Conservation (phyloP, 1,140 invertebrate genomes). For the Tetramorium simillimum region DNA sequence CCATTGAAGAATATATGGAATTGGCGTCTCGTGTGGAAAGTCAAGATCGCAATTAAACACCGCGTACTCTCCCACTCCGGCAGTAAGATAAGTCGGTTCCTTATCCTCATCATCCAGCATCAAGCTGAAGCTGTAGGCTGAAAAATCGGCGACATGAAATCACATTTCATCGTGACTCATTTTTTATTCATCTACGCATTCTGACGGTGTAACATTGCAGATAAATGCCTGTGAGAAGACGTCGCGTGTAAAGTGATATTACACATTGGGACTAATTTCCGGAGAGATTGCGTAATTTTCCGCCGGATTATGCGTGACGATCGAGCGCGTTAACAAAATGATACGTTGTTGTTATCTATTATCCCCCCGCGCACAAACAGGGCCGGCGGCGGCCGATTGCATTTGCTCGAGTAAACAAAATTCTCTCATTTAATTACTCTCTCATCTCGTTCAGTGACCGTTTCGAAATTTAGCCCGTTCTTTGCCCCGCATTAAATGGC, state of each 20-base stretch:
- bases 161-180: background rate
- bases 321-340: constrained; percentile 57
- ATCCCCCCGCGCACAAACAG: background rate
- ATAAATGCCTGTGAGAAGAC: constrained; percentile 43
- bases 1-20: constrained; percentile 96
- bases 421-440: background rate
- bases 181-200: background rate
- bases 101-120: constrained; percentile 87
- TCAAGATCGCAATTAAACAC: constrained; percentile 96
- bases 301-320: constrained; percentile 45
- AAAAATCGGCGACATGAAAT: constrained; percentile 24
- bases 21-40: constrained; percentile 94
- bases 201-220: background rate
- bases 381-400: background rate
- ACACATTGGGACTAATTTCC: constrained; percentile 55
- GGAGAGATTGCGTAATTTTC: constrained; percentile 70
- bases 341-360: constrained; percentile 43
- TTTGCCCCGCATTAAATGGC: background rate
- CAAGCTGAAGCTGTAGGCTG: constrained; percentile 81
- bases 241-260: constrained; percentile 62
- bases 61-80: constrained; percentile 93
- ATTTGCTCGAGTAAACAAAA: constrained; percentile 17
- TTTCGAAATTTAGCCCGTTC: constrained; percentile 12
- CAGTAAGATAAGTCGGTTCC: constrained; percentile 89
- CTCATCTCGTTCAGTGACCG: too few relatives aligned